Evolutionary conservation across 2,113 vertebrate species (phyloP), one percentile per base, ranked within the genome.

Genomic region (Nannobrachium achirus): DNA sequence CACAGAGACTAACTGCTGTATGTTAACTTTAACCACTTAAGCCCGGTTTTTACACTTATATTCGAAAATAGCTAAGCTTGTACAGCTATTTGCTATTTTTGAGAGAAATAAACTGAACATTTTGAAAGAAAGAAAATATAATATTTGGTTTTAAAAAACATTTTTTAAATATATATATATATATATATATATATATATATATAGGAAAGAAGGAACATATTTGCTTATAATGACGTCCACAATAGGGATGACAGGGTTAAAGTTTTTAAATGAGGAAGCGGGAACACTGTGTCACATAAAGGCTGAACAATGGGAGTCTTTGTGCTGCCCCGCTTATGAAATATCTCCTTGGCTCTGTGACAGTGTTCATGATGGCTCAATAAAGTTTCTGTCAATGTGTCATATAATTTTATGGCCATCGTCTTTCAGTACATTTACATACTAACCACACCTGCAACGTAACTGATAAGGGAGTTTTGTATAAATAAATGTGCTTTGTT

Each of bases 221-320:
- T 33, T 33, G 25, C 25, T 33, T 33, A 33, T 33, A 33, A 33
- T 33, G 25, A 33, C 25, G n/a, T n/a, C n/a, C n/a, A n/a, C n/a
- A n/a, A 33, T 33, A 33, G 25, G 6, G 25, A 33, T 33, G 25
- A 33, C 25, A 33, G 6, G 25, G 25, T 33, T 33, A 33, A 33
- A 33, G 25, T 33, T 33, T 33, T 33, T 64, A 87, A 66, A 79
- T 79, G 78, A 76, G 81, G 73, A 90, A 88, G 82, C 74, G 60
- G 78, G 76, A 77, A 67, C 41, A 13, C 63, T 63, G 69, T 66
- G 63, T 84, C 80, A 75, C 73, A 82, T 72, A 76, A 70, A 70
- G 46, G 72, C 63, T 59, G 78, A 78, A 91, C 89, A 93, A 88
- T 84, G 82, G 68, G 8, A 10, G 56, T 39, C 84, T 89, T 89